Evolutionary conservation across 2,797 vertebrate genomes (phyloP).

Genomic region (Momotus momota): DNA sequence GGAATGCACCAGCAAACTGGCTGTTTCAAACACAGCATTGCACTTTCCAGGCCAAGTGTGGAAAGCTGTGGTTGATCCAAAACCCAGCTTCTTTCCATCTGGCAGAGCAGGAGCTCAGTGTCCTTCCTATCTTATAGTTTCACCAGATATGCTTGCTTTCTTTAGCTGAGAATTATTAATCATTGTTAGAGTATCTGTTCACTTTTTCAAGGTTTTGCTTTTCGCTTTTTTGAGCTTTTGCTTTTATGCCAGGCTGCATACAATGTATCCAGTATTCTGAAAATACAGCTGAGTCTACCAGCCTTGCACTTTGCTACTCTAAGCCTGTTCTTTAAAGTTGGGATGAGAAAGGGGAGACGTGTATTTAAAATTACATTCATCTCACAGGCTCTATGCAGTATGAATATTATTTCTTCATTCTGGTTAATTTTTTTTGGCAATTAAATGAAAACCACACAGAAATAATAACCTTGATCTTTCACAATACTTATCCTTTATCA

Average conservation of each 20-base stretch:
- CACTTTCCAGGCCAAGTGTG: neutral
- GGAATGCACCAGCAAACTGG: neutral
- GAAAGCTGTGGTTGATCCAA: neutral
- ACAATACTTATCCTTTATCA: neutral
- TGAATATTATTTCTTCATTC: neutral
- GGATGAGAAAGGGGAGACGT: neutral
- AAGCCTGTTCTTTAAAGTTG: neutral
- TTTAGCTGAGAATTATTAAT: neutral
- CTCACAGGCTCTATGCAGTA: neutral
- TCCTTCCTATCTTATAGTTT: neutral
- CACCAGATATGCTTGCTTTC: neutral
- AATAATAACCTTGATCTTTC: neutral
- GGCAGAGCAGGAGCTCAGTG: neutral
- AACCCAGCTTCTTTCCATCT: neutral
- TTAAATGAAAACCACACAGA: neutral
- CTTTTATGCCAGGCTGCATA: neutral
- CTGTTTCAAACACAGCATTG: neutral
- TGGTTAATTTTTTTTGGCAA: neutral
- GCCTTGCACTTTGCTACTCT: neutral
- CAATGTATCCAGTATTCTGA: neutral
- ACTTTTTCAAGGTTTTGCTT: neutral
- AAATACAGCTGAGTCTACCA: neutral
- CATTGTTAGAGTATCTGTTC: neutral
- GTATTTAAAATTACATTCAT: neutral
- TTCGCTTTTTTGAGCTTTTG: neutral